Percentiles rank a stretch among this genome's conserved stretches.
phyloP scores from a whole-genome alignment of 2,888 invertebrate species.

The Thereva nobilitata region DNA sequence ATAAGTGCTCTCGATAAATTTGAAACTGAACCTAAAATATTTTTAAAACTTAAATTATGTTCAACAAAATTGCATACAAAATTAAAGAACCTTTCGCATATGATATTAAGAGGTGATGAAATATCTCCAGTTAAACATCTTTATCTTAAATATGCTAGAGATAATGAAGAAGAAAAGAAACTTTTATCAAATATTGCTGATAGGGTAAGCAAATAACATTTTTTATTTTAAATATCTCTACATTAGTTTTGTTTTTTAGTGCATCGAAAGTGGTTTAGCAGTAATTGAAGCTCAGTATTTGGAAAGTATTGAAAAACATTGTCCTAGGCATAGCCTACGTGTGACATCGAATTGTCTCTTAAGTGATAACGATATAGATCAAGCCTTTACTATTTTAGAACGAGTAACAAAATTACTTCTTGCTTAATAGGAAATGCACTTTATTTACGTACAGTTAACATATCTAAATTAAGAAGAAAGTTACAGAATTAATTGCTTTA shows the following conservation, averaged over 20 bases:
- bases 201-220: slow-evolving; percentile 52
- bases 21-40: slow-evolving; percentile 67
- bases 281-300: slow-evolving; percentile 72
- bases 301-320: slow-evolving; percentile 65
- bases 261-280: slow-evolving; percentile 70
- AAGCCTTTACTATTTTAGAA: slow-evolving; percentile 56
- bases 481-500: no score
- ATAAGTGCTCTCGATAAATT: slow-evolving; percentile 77
- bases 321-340: slow-evolving; percentile 74
- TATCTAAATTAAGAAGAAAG: no score
- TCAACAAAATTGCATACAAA: slow-evolving; percentile 65
- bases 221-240: neutral
- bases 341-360: slow-evolving; percentile 70
- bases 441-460: neutral
- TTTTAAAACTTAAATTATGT: slow-evolving; percentile 65
- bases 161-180: slow-evolving; percentile 59
- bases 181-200: slow-evolving; percentile 67
- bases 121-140: slow-evolving; percentile 78
- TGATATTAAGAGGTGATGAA: slow-evolving; percentile 63
- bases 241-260: slow-evolving; percentile 54
- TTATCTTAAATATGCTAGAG: slow-evolving; percentile 63
- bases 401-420: slow-evolving; percentile 56
- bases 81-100: slow-evolving; percentile 59
- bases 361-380: slow-evolving; percentile 65
- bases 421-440: slow-evolving; percentile 33